phyloP scores from a whole-genome alignment of 2,888 invertebrate species.

The Urechis unicinctus region DNA sequence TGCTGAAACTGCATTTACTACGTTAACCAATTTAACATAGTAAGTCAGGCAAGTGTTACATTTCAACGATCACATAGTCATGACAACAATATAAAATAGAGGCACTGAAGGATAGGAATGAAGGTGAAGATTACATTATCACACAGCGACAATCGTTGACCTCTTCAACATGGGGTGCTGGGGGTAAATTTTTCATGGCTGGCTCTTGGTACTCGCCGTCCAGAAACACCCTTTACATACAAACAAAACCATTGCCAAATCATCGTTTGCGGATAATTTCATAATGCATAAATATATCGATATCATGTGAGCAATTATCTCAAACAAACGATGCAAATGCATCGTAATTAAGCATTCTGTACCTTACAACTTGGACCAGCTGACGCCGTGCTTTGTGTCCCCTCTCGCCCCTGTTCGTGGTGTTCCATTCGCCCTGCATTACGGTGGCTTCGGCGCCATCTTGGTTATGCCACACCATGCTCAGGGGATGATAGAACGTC shows the following conservation, averaged over 20 bases:
- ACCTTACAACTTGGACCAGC: conserved; percentile 24
- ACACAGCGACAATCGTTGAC: conserved; percentile 23
- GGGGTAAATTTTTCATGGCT: conserved; percentile 17
- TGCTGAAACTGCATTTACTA: too few species aligned
- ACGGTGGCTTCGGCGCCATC: conserved; percentile 23
- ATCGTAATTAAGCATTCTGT: too few species aligned
- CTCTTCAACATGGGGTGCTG: conserved; percentile 22
- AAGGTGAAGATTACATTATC: conserved; percentile 10
- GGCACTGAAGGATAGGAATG: background rate
- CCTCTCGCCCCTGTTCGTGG: conserved; percentile 17
- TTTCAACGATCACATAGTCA: too few species aligned
- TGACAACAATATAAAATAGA: too few species aligned
- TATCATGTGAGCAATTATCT: too few species aligned
- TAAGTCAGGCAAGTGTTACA: too few species aligned
- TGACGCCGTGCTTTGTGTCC: conserved; percentile 16
- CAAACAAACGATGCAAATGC: too few species aligned
- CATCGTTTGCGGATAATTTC: too few species aligned
- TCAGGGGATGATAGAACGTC: conserved; percentile 23
- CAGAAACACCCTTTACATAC: conserved; percentile 17
- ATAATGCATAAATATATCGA: too few species aligned
- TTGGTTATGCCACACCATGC: conserved; percentile 22
- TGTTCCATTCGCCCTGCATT: conserved; percentile 24
- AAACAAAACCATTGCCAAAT: too few species aligned
- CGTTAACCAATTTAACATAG: too few species aligned
- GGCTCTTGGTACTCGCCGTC: conserved; percentile 23